Evolutionary conservation across 2,888 invertebrate species (phyloP).

Genomic region (Dione vanillae): DNA sequence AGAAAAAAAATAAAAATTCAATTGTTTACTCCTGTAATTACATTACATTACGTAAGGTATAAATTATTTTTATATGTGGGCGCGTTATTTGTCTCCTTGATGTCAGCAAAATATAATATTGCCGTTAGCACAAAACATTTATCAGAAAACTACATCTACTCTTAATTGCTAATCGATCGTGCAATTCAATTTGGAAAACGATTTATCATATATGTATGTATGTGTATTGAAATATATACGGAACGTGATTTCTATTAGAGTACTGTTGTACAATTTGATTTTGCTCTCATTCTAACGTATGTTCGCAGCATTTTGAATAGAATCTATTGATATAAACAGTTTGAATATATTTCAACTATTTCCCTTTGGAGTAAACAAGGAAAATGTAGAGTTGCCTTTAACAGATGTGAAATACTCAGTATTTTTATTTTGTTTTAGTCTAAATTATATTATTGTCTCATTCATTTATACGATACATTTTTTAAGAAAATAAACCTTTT

Average conservation of each 20-base stretch:
- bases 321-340: conserved; percentile 10
- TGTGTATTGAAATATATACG: conserved; percentile 40
- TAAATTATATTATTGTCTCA: too few relatives aligned
- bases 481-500: too few relatives aligned
- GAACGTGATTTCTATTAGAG: conserved; percentile 23
- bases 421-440: too few relatives aligned
- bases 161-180: conserved; percentile 36
- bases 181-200: conserved; percentile 42
- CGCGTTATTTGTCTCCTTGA: conserved; percentile 40
- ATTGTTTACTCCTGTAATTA: neutral
- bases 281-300: conserved; percentile 9
- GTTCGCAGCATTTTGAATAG: conserved; percentile 20
- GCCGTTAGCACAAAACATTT: conserved; percentile 31
- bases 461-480: too few relatives aligned
- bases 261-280: conserved; percentile 18
- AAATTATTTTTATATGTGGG: conserved; percentile 27
- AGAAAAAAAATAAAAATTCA: neutral
- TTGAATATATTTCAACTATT: neutral
- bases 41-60: conserved; percentile 24
- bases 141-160: conserved; percentile 41
- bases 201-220: conserved; percentile 43
- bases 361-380: neutral
- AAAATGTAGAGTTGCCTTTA: neutral
- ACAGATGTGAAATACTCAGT: too few relatives aligned
- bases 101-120: conserved; percentile 42